These are phyloP conservation scores for Amblyjoppa fuscipennis DNA, from an alignment of 2,888 invertebrate species.

Conservation along the genomic window DNA sequence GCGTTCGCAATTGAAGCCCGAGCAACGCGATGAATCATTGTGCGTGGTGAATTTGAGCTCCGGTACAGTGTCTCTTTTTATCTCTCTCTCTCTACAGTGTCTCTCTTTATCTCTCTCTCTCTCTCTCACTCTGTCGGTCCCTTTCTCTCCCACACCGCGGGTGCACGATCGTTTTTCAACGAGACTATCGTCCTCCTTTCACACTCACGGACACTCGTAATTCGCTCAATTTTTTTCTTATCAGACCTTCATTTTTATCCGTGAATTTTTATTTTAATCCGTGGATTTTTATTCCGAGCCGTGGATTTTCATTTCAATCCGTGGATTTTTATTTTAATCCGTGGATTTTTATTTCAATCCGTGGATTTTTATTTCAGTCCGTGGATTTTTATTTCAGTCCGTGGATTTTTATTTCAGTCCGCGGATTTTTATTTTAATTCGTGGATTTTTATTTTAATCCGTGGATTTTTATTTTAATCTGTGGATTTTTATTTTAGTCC, in stretches of 20 bases:
- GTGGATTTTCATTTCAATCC: neutral
- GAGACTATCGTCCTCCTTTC: slow-evolving; percentile 20
- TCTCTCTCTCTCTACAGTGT: slow-evolving; percentile 33
- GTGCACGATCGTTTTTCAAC: slow-evolving; percentile 34
- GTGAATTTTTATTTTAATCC: no score
- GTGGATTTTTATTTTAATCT: neutral
- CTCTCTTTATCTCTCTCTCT: slow-evolving; percentile 14
- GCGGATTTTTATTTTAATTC: neutral
- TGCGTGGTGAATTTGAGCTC: slow-evolving; percentile 73
- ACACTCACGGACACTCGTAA: neutral
- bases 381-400: no score
- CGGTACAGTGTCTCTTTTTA: slow-evolving; percentile 45
- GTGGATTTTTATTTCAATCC: no score
- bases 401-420: neutral
- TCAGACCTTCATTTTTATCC: neutral
- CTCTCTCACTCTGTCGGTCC: slow-evolving; percentile 17
- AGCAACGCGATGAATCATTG: slow-evolving; percentile 75
- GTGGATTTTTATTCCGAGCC: no score
- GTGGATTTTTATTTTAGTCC: neutral
- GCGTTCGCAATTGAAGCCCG: slow-evolving; percentile 74
- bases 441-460: neutral
- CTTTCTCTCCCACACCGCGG: neutral
- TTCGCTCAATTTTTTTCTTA: neutral
- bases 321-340: neutral
- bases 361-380: no score